Percentiles rank a stretch among this genome's conserved stretches.
Evolutionary conservation across 2,888 invertebrate genomes (phyloP).

Genomic region (Stenodera caucasica): DNA sequence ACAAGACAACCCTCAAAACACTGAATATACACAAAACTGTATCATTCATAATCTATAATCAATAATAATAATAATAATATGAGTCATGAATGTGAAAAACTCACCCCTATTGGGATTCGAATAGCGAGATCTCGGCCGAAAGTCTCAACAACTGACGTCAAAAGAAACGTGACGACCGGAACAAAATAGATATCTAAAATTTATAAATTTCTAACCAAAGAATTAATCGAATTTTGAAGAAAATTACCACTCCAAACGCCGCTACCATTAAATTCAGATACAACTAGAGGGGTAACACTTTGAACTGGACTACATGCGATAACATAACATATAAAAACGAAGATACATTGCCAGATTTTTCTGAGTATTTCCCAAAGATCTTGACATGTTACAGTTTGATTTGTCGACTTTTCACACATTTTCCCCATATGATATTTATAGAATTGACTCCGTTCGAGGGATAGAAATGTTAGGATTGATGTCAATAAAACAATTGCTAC

Average conservation of each 20-base stretch:
- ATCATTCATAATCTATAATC: not conserved
- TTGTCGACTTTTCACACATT: not conserved
- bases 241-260: constrained; percentile 18
- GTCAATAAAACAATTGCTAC: constrained; percentile 11
- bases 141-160: not conserved
- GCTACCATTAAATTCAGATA: constrained; percentile 14
- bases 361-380: constrained; percentile 3
- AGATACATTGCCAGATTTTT: constrained; percentile 7
- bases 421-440: constrained; percentile 9
- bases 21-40: not conserved
- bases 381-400: not conserved
- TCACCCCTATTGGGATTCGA: not conserved
- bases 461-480: not conserved
- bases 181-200: constrained; percentile 8
- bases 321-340: not conserved
- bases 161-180: not conserved
- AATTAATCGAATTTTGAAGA: not conserved
- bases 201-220: not conserved
- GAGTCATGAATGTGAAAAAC: constrained; percentile 5
- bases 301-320: not conserved
- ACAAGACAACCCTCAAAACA: not conserved
- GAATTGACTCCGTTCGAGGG: not conserved
- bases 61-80: not conserved
- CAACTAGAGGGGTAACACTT: constrained; percentile 10
- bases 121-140: not conserved